phyloP scores from a whole-genome alignment of 1,140 invertebrate species.

The Trichonephila clavata region DNA sequence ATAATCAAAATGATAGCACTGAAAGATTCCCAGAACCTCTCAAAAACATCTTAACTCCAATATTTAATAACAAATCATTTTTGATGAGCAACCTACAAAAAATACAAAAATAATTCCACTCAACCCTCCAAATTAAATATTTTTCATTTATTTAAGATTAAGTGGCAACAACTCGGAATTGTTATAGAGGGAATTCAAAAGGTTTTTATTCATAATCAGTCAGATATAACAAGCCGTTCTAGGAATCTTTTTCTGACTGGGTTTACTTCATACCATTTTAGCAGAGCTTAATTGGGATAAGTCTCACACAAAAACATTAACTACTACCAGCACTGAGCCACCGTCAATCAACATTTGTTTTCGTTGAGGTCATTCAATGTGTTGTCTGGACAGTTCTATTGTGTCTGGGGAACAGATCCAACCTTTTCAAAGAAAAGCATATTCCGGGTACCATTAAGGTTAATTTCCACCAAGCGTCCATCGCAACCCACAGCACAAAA shows the following conservation, averaged over 20 bases:
- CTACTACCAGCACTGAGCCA: neutral
- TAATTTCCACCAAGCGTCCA: slow-evolving; percentile 8
- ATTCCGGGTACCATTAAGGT: slow-evolving; percentile 1
- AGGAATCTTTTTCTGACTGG: neutral
- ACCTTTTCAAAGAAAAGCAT: neutral
- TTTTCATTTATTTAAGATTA: no score
- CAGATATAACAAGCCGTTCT: neutral
- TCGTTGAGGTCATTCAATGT: neutral
- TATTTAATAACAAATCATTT: no score
- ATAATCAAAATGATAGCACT: no score
- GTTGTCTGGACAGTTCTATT: slow-evolving; percentile 1
- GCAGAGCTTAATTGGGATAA: neutral
- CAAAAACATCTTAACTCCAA: no score
- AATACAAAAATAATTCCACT: no score
- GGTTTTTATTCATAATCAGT: no score
- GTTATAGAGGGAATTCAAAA: no score
- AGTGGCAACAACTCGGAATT: no score
- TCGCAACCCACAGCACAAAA: neutral
- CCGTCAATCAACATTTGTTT: neutral
- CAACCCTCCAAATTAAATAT: no score
- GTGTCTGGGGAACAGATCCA: neutral
- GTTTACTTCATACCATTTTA: neutral
- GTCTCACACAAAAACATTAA: neutral
- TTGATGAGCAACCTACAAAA: no score
- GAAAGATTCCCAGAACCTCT: no score